These are phyloP conservation scores for Acronicta aceris DNA, from an alignment of 2,888 invertebrate species.

Conservation along the genomic window DNA sequence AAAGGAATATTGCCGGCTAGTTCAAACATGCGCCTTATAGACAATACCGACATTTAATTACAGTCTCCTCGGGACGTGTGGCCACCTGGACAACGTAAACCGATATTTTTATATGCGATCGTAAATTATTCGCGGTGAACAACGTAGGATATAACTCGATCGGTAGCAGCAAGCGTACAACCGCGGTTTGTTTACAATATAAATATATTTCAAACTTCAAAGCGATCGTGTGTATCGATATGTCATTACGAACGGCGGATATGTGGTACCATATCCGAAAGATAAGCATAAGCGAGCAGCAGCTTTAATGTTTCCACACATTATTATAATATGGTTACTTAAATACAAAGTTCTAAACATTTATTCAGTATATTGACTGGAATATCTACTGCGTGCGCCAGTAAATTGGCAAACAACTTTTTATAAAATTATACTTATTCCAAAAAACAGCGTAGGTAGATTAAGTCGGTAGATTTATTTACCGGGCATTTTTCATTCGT, in stretches of 20 bases:
- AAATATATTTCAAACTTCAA: constrained; percentile 60
- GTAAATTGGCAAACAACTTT: too few species aligned
- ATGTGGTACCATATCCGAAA: constrained; percentile 18
- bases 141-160: constrained; percentile 47
- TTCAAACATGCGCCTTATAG: neutral
- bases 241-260: constrained; percentile 38
- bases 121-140: constrained; percentile 66
- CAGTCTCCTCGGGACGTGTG: constrained; percentile 25
- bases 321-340: neutral
- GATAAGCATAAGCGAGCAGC: constrained; percentile 33
- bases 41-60: constrained; percentile 32
- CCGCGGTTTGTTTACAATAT: constrained; percentile 49
- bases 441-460: too few species aligned
- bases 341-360: too few species aligned
- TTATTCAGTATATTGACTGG: too few species aligned
- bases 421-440: too few species aligned
- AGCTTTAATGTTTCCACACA: constrained; percentile 17
- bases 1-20: neutral
- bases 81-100: constrained; percentile 55
- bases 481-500: too few species aligned
- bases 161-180: constrained; percentile 30
- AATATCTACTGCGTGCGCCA: too few species aligned
- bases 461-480: too few species aligned
- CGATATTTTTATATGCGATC: constrained; percentile 65
- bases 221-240: constrained; percentile 44